Percentiles rank a stretch among this genome's conserved stretches.
Evolutionary conservation across 2,113 vertebrate genomes (phyloP).

Genomic region (Daphoenositta chrysoptera): DNA sequence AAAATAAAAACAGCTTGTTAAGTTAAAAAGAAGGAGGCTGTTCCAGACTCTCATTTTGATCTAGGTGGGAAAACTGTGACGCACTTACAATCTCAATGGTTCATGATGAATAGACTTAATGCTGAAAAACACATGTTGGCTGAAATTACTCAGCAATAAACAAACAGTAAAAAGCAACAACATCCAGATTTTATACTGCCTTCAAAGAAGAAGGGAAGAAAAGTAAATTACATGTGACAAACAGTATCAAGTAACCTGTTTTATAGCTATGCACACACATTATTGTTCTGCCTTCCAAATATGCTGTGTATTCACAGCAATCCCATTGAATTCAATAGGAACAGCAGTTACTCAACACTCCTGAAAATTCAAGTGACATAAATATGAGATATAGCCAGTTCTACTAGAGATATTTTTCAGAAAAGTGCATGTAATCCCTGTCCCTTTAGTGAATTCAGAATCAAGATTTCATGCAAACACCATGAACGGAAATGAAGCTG

Average conservation of each 20-base stretch:
- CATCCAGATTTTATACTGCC: constrained; percentile 29
- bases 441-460: not conserved
- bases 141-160: constrained; percentile 58
- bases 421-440: not conserved
- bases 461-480: not conserved
- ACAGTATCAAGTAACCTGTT: constrained; percentile 33
- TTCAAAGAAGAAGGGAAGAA: constrained; percentile 41
- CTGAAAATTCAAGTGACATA: not conserved
- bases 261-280: not conserved
- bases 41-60: constrained; percentile 57
- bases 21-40: not conserved
- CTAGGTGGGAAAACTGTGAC: constrained; percentile 53
- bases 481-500: not conserved
- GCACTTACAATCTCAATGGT: not conserved
- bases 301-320: not conserved
- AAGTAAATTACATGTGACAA: constrained; percentile 31
- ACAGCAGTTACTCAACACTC: not conserved
- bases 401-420: not conserved
- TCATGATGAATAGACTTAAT: constrained; percentile 37
- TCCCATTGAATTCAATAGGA: not conserved
- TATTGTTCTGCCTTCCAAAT: constrained; percentile 2
- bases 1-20: constrained; percentile 17
- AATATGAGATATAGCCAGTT: not conserved
- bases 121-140: constrained; percentile 44
- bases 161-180: constrained; percentile 53